Evolutionary conservation across 92 coral and sea anemone genomes (phyloP), one percentile per base, ranked within the genome.

Genomic region (Phenganax stokvisi): DNA sequence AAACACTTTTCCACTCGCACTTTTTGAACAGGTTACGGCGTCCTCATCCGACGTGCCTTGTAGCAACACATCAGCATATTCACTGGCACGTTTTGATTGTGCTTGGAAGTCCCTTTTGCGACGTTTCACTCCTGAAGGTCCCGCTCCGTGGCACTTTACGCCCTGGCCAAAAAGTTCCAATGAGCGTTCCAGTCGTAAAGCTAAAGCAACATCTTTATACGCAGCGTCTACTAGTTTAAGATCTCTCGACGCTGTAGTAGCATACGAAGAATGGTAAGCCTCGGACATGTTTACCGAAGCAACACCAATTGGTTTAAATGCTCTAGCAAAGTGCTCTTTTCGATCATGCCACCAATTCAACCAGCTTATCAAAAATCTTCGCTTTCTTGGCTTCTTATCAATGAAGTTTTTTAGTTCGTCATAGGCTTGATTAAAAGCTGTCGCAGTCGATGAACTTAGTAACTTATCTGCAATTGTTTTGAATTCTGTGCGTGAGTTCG

Each of bases 161-260:
- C 87, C 87, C 56, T 84, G 69, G 11, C 83, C 83, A 31, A 13
- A 76, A 65, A 84, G 83, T 52, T 76, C 51, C 16, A 84, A 56
- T 6, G 86, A 74, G 15, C 74, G 31, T 15, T 83, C 81, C 0
- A 83, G 51, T 61, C 81, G 12, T 25, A 84, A 76, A 0, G 87
- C 82, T 17, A 75, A 73, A 11, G 69, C 87, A 0, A 47, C 70
- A 47, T 84, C 87, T 59, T 54, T 84, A 37, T 76, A 84, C 8
- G 83, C 76, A 52, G 83, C 83, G 57, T 84, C 87, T 13, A 84
- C 64, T 12, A 84, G 77, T 80, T 75, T 60, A 1, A 84, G 54
- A 62, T 73, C 74, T 13, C 13, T 63, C 9, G 77, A 64, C n/a
- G 57, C 71, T 3, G 87, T 76, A 6, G 67, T 76, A 27, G 54